phyloP scores from a whole-genome alignment of 2,797 vertebrate genomes.

The Tragelaphus oryx region DNA sequence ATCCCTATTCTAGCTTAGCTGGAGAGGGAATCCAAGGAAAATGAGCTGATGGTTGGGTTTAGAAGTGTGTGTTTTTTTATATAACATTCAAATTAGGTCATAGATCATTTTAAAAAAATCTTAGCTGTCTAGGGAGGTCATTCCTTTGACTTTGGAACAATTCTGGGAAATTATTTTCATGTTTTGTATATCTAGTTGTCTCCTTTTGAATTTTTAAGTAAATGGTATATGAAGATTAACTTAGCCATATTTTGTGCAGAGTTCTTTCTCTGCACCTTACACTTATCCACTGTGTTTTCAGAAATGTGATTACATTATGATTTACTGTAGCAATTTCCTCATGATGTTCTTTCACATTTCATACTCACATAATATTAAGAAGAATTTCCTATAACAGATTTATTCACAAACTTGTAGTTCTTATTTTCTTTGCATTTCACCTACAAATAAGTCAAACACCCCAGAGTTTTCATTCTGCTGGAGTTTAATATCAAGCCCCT shows the following conservation, averaged over 20 bases:
- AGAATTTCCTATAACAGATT: not conserved
- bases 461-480: not conserved
- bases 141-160: not conserved
- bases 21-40: not conserved
- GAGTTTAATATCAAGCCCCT: not conserved
- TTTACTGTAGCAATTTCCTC: not conserved
- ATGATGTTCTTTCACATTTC: not conserved
- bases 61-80: not conserved
- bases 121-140: not conserved
- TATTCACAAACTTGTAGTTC: not conserved
- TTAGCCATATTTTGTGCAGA: not conserved
- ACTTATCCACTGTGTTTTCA: not conserved
- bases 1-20: not conserved
- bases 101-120: not conserved
- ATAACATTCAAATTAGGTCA: not conserved
- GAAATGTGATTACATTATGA: not conserved
- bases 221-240: not conserved
- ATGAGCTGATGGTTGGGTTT: not conserved
- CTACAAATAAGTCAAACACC: not conserved
- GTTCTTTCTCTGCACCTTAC: not conserved
- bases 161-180: not conserved
- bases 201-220: not conserved
- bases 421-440: conserved; percentile 41
- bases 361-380: not conserved
- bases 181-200: not conserved